Conservation (phyloP, 37 sponge, comb jelly and placozoan genomes). For the Beroe ovata region DNA sequence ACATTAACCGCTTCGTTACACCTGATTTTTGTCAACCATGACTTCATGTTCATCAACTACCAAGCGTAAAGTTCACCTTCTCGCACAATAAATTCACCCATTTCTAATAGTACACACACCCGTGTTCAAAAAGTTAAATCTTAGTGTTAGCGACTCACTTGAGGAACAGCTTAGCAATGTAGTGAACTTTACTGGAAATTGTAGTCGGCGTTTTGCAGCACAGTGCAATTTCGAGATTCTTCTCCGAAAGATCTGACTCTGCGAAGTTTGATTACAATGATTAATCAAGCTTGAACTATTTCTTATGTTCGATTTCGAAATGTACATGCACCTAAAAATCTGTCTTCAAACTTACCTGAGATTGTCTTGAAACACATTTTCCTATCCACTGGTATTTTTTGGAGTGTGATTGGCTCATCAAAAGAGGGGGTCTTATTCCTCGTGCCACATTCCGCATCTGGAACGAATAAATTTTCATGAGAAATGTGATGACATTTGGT, state of each 20-base stretch:
- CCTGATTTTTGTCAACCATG: neutral
- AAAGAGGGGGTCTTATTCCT: neutral
- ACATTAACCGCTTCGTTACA: slow-evolving; percentile 63
- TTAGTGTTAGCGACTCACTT: slow-evolving; percentile 3
- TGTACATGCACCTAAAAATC: too few relatives aligned
- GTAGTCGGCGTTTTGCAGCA: slow-evolving; percentile 35
- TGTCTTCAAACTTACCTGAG: slow-evolving; percentile 35
- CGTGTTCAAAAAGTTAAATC: too few relatives aligned
- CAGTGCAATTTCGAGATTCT: slow-evolving; percentile 40
- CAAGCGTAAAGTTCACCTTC: too few relatives aligned
- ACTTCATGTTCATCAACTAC: too few relatives aligned
- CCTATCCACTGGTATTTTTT: slow-evolving; percentile 20
- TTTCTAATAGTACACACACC: too few relatives aligned
- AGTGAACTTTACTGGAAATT: slow-evolving; percentile 30
- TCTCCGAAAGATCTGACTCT: slow-evolving; percentile 11
- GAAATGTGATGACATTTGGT: too few relatives aligned
- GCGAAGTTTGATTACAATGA: too few relatives aligned
- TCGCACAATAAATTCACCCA: too few relatives aligned
- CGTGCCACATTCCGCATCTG: slow-evolving; percentile 52
- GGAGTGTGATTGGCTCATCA: slow-evolving; percentile 8
- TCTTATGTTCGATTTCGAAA: too few relatives aligned
- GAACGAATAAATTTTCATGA: too few relatives aligned
- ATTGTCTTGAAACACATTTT: slow-evolving; percentile 46
- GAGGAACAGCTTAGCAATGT: slow-evolving; percentile 57
- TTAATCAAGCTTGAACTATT: too few relatives aligned